Evolutionary conservation across 2,113 vertebrate species (phyloP), one percentile per base, ranked within the genome.

Genomic region (Antennarius striatus): DNA sequence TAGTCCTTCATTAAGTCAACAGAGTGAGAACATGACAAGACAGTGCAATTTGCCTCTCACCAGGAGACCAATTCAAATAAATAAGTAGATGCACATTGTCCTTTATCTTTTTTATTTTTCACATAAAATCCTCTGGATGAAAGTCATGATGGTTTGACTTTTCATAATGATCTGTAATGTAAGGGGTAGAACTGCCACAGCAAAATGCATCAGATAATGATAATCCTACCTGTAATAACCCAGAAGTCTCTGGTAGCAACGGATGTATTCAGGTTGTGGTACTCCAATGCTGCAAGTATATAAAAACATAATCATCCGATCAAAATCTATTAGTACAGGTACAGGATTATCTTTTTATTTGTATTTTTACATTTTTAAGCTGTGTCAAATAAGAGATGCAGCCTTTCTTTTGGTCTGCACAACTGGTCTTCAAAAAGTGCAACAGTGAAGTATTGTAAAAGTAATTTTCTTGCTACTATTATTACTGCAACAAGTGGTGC

Each of bases 261-360:
- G 1, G 98, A 98, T 50, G 94, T 95, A 85, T 98, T 96, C 50
- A 99, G 95, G 90, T 96, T 99, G 85, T 97, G 96, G 81, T 98
- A 99, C 82, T 98, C 96, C 91, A 98, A 78, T 4, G 97, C 98
- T 99, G 88, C 63, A 92, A 92, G 75, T 65, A 83, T 62, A 82
- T 43, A 39, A 52, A 51, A 43, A 63, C 3, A 72, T 36, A 0
- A 71, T 49, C 0, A 63, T 29, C 28, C n/a, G 1, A 13, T 11
- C 10, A 50, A 40, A 45, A 63, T 30, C 11, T 39, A 16, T 12
- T 29, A 58, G 36, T 10, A 39, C 15, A 43, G 6, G 32, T 36
- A 7, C 22, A 29, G 50, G 6, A 40, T 7, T 63, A 17, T 42
- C 17, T 1, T 29, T 22, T 36, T 29, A 68, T 51, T 42, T 53